Conservation (phyloP, 2,797 vertebrate species). For the Enteromius radiatus region DNA sequence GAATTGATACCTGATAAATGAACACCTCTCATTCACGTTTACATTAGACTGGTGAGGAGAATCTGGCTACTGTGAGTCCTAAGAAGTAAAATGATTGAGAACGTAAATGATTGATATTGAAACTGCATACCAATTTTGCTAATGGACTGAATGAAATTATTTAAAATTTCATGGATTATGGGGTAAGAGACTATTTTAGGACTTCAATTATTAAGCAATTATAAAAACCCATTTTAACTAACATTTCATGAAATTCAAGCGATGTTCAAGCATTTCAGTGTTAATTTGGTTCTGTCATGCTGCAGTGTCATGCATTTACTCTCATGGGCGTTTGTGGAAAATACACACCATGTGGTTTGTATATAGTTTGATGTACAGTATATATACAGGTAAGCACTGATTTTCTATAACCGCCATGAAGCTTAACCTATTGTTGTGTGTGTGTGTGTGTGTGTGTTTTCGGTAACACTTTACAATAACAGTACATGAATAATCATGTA, state of each 20-base stretch:
- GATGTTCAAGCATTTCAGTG: not conserved
- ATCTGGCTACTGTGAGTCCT: not conserved
- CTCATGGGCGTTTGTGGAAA: not conserved
- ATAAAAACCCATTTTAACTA: slow-evolving; percentile 20
- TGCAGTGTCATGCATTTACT: not conserved
- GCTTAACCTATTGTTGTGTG: not conserved
- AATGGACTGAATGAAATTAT: slow-evolving; percentile 20
- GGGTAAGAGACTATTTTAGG: slow-evolving; percentile 19
- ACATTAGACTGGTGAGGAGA: not conserved
- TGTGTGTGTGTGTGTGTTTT: not conserved
- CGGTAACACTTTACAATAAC: too few species aligned
- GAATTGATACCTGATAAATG: not conserved
- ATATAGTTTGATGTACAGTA: not conserved
- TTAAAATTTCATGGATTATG: slow-evolving; percentile 22
- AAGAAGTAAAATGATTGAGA: not conserved
- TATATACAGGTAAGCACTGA: not conserved
- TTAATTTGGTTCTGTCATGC: not conserved
- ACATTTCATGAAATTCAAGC: slow-evolving; percentile 10
- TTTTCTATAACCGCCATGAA: not conserved
- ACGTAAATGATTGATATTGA: not conserved
- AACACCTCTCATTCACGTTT: not conserved
- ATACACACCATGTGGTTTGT: not conserved
- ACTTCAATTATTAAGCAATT: slow-evolving; percentile 34
- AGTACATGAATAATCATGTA: too few species aligned
- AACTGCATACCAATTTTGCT: slow-evolving; percentile 6